Conservation (phyloP, 2,113 vertebrate genomes). For the Salvelinus sp. region DNA sequence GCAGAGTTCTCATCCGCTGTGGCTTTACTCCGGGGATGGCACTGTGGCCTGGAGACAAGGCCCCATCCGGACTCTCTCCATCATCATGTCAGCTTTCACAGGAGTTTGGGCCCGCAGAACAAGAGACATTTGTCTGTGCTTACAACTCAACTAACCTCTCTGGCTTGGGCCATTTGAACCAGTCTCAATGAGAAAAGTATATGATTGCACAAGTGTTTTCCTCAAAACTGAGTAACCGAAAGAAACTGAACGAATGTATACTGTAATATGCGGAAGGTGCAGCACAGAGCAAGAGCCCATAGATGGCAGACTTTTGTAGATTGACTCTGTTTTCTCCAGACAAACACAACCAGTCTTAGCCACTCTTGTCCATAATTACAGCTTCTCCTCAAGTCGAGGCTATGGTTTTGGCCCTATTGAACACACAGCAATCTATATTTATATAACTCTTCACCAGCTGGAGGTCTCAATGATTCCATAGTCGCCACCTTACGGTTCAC, state of each 20-base stretch:
- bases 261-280: neutral
- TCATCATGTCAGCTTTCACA: slow-evolving; percentile 69
- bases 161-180: slow-evolving; percentile 25
- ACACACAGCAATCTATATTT: slow-evolving; percentile 70
- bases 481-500: slow-evolving; percentile 49
- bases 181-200: slow-evolving; percentile 26
- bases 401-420: slow-evolving; percentile 66
- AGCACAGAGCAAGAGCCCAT: slow-evolving; percentile 12
- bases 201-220: neutral
- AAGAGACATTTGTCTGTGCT: slow-evolving; percentile 57
- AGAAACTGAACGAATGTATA: neutral
- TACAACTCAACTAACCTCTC: slow-evolving; percentile 42
- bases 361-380: slow-evolving; percentile 49
- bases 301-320: slow-evolving; percentile 13
- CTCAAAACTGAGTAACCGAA: slow-evolving; percentile 6
- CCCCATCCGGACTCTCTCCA: slow-evolving; percentile 68
- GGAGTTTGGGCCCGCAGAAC: slow-evolving; percentile 56
- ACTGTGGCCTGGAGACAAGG: slow-evolving; percentile 46
- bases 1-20: slow-evolving; percentile 42
- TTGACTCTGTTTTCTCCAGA: slow-evolving; percentile 47
- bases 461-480: slow-evolving; percentile 60
- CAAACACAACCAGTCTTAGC: slow-evolving; percentile 61
- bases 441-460: slow-evolving; percentile 63
- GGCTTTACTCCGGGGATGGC: slow-evolving; percentile 31
- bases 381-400: slow-evolving; percentile 45